Evolutionary conservation across 2,888 invertebrate genomes (phyloP).

Genomic region (Agrochola lychnidis): DNA sequence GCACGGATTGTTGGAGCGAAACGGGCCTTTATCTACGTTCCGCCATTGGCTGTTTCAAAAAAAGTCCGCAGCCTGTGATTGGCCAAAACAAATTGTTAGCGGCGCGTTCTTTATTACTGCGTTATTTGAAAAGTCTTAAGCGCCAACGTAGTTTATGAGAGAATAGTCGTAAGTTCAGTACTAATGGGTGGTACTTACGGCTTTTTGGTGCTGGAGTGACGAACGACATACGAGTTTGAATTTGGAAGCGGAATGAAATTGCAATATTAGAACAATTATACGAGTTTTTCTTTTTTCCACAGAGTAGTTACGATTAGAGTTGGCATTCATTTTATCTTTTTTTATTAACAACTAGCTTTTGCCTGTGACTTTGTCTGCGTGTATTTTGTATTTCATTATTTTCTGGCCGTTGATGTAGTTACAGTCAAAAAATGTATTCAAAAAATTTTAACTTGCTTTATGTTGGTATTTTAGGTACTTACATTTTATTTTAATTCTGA

Average conservation of each 20-base stretch:
- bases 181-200: constrained; percentile 50
- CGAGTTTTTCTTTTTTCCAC: constrained; percentile 74
- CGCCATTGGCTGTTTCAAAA: constrained; percentile 89
- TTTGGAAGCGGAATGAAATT: constrained; percentile 74
- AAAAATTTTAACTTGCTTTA: too few species aligned
- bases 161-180: constrained; percentile 72
- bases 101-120: constrained; percentile 83
- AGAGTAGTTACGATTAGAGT: constrained; percentile 64
- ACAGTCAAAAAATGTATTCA: too few species aligned
- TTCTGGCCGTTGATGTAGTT: too few species aligned
- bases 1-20: constrained; percentile 78
- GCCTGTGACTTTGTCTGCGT: neutral
- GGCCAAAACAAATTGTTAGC: constrained; percentile 90
- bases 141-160: constrained; percentile 60
- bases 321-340: constrained; percentile 44
- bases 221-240: constrained; percentile 63
- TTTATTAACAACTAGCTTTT: neutral
- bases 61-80: constrained; percentile 88
- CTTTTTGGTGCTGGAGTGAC: constrained; percentile 63
- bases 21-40: constrained; percentile 86
- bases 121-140: constrained; percentile 82
- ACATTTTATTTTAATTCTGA: too few species aligned
- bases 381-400: neutral
- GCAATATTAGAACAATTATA: constrained; percentile 84
- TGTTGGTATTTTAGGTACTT: too few species aligned